These are phyloP conservation scores for Drosophila macrothrix DNA, from an alignment of 2,888 invertebrate species.

Conservation along the genomic window DNA sequence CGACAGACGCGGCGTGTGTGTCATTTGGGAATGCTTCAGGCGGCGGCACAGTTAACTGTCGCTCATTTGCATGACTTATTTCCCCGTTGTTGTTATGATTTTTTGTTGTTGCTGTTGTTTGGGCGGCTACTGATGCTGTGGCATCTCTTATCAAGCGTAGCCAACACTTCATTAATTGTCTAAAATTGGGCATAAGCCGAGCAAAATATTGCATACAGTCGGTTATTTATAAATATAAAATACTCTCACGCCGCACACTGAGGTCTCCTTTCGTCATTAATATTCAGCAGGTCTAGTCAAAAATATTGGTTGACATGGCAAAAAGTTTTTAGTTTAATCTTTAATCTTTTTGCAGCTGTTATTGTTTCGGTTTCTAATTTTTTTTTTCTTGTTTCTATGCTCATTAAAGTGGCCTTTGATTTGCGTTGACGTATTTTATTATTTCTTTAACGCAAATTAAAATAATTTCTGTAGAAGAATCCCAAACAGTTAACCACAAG, in stretches of 20 bases:
- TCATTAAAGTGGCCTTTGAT: conserved; percentile 69
- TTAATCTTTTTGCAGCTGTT: conserved; percentile 10
- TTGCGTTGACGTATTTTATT: conserved; percentile 66
- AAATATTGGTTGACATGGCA: conserved; percentile 32
- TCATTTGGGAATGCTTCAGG: conserved; percentile 52
- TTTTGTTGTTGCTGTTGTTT: conserved; percentile 17
- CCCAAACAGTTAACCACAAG: conserved; percentile 49
- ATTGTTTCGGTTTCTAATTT: conserved; percentile 12
- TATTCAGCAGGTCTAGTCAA: conserved; percentile 2
- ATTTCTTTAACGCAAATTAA: conserved; percentile 57
- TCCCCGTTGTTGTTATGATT: conserved; percentile 24
- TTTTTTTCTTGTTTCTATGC: conserved; percentile 15
- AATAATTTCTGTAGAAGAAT: conserved; percentile 66
- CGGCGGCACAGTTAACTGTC: conserved; percentile 42
- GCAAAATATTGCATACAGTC: conserved; percentile 15
- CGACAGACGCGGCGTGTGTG: conserved; percentile 65
- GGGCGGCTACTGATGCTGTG: conserved; percentile 29
- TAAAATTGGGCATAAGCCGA: conserved; percentile 79
- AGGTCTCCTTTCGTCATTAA: background rate
- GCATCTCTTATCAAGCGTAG: conserved; percentile 71
- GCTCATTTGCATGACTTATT: conserved; percentile 78
- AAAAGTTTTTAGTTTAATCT: conserved; percentile 40
- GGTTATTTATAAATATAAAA: conserved; percentile 11
- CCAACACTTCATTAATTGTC: conserved; percentile 82
- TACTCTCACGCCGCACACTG: conserved; percentile 3